A percentile compares a stretch with the other conserved stretches of the same genome.
Evolutionary conservation across 2,888 invertebrate genomes (phyloP).

Genomic region (Scaptomyza tumidula): DNA sequence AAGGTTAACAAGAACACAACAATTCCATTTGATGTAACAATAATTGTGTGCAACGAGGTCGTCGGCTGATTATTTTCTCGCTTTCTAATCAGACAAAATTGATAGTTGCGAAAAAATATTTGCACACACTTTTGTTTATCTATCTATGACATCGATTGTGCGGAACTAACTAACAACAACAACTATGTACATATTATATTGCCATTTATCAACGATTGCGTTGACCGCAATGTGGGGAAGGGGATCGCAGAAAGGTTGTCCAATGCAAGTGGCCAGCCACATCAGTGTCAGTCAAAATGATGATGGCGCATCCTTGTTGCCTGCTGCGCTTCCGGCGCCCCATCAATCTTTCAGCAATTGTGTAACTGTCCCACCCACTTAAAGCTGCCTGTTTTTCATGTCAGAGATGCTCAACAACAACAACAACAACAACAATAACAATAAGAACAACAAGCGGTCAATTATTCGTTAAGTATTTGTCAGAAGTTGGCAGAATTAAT

Average conservation of each 20-base stretch:
- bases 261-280: conserved; percentile 50
- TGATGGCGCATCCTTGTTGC: conserved; percentile 56
- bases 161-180: conserved; percentile 53
- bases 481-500: conserved; percentile 9
- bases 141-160: conserved; percentile 46
- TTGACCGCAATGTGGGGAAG: conserved; percentile 19
- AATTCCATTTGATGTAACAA: conserved; percentile 64
- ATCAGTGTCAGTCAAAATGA: conserved; percentile 61
- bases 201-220: conserved; percentile 65
- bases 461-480: conserved; percentile 25
- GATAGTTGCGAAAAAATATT: conserved; percentile 43
- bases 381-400: conserved; percentile 26
- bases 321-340: conserved; percentile 60
- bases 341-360: conserved; percentile 65
- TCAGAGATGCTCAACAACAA: conserved; percentile 45
- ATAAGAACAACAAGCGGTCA: neutral
- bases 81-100: conserved; percentile 59
- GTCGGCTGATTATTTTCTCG: conserved; percentile 61
- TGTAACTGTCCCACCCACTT: conserved; percentile 47
- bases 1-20: conserved; percentile 58
- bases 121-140: conserved; percentile 57
- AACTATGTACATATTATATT: conserved; percentile 28
- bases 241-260: conserved; percentile 1
- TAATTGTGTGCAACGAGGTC: conserved; percentile 45
- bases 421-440: conserved; percentile 3